Evolutionary conservation across 2,888 invertebrate genomes (phyloP), one percentile per base, ranked within the genome.

Genomic region (Ochropleura plecta): DNA sequence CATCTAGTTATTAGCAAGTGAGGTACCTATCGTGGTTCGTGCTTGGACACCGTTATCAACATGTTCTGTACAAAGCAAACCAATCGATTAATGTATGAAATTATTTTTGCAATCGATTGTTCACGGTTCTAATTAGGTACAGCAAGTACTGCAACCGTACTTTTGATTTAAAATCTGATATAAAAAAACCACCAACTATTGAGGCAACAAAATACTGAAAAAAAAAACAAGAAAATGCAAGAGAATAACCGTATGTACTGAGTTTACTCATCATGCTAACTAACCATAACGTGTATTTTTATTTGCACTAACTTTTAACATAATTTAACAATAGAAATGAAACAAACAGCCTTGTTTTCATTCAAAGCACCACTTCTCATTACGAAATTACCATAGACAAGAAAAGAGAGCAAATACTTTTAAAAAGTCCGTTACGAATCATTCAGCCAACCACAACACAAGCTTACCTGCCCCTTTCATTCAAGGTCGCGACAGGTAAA

Each of bases 401-500:
- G 76, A 69, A 63, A 59, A 40, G 10, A 30, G 10, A 44, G 46
- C 67, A 68, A 40, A 72, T 49, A 80, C 30, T 75, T 76, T 62
- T 12, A 64, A 82, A 83, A 72, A 85, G 74, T 57, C 83, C 74
- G 85, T 82, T 83, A 82, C 63, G 60, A 82, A 70, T 48, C 73
- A 78, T 75, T 71, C 60, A 76, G 70, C 69, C 73, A 51, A 70
- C 55, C 59, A 65, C 73, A 72, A 60, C 77, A 65, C 70, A 73
- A 78, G 76, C 69, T 75, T 88, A 85, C 89, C 88, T 86, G 88
- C 80, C 73, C 80, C 90, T 84, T 84, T 83, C 88, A 86, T 89
- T 88, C 88, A 90, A 88, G 88, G 89, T 70, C 83, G 78, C 66
- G 71, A 20, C 85, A 83, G 86, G 87, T 89, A 81, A 82, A 79